A percentile compares a stretch with the other conserved stretches of the same genome.
These are phyloP conservation scores for Torymus texanus DNA, from an alignment of 2,888 invertebrate species.

Conservation along the genomic window DNA sequence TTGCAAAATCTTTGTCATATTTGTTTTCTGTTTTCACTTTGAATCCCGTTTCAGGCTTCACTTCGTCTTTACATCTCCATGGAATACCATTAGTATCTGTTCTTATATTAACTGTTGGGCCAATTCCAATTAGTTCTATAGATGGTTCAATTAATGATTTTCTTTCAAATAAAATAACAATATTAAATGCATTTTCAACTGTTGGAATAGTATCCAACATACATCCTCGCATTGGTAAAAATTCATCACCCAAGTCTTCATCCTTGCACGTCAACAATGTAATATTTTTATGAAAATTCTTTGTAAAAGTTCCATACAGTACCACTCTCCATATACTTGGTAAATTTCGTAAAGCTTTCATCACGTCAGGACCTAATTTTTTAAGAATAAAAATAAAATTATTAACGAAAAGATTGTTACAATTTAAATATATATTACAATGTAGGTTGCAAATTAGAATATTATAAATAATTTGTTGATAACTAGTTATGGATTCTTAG, in stretches of 20 bases:
- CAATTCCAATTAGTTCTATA: conserved; percentile 30
- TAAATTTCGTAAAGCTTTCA: conserved; percentile 44
- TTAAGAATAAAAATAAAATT: background rate
- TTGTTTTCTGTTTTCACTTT: conserved; percentile 15
- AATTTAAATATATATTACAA: no score
- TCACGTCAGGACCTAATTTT: conserved; percentile 40
- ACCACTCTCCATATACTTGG: conserved; percentile 50
- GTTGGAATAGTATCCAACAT: conserved; percentile 51
- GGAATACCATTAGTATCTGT: background rate
- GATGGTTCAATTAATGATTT: conserved; percentile 42
- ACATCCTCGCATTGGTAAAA: conserved; percentile 51
- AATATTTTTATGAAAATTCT: conserved; percentile 45
- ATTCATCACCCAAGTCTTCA: conserved; percentile 37
- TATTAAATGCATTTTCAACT: conserved; percentile 48
- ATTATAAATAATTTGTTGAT: no score
- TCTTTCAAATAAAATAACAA: conserved; percentile 55
- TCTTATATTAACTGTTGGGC: conserved; percentile 45
- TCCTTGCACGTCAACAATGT: conserved; percentile 37
- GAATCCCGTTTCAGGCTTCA: background rate
- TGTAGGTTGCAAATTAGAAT: no score
- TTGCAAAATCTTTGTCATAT: background rate
- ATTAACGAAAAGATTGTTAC: conserved; percentile 1
- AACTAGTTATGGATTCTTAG: no score
- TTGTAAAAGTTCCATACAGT: conserved; percentile 47
- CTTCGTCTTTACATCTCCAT: background rate